Base-by-base conservation (phyloP, 2,888 invertebrate genomes). In the Tuta absoluta region DNA sequence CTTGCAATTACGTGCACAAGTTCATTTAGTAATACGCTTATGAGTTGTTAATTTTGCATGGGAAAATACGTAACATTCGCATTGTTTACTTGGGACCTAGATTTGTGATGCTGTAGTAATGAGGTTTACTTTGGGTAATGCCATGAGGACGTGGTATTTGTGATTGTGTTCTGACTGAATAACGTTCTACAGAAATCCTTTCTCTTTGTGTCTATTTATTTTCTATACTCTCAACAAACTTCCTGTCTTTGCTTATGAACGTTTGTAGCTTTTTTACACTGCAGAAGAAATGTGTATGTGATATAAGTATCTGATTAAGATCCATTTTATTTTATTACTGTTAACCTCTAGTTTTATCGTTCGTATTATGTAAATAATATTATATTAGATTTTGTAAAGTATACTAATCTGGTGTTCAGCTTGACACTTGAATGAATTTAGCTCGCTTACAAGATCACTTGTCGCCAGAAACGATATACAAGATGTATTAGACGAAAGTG, bases 291-390 rank as follows among this genome's bases (percentile, higher is more conserved):
- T 81, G 81, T 85, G 80, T 85, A 86, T 87, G 87, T 88, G 87
- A 89, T 88, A 87, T 85, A 83, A 75, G 75, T 87, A 85, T 86
- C 83, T 86, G 82, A 84, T 79, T 86, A 85, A 84, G 84, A 83
- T 81, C 79, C 82, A 79, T 81, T 83, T 85, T 81, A 85, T 83
- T 86, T 86, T 86, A 84, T 80, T 82, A 82, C 79, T 79, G 79
- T 76, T 82, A 83, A 82, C 79, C 71, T 78, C 74, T 87, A 86
- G 83, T 80, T 85, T 78, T 81, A 85, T 81, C 74, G 72, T 80
- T 79, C 80, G 75, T 85, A 81, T 81, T 80, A 80, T 88, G 87
- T 87, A 88, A 82, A 88, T 87, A 87, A 81, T 81, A 81, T 79
- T 83, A 81, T 81, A 81, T 79, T 83, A 81, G 80, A 80, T 84